Evolutionary conservation across 2,888 invertebrate species (phyloP), one percentile per base, ranked within the genome.

Genomic region (Micoletzkya japonica): DNA sequence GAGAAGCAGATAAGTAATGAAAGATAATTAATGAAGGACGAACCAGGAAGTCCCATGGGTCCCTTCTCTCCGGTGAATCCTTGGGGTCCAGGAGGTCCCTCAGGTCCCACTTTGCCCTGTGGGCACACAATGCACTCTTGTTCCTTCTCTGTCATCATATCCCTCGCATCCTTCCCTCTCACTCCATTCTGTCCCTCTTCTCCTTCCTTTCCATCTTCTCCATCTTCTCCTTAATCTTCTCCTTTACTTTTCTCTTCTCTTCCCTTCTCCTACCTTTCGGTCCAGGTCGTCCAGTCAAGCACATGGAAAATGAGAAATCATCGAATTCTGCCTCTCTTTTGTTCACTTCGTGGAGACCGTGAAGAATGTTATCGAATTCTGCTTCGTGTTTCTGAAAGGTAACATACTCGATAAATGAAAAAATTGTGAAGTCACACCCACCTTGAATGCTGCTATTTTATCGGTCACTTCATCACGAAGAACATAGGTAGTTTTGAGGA

Each of bases 101-200:
- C 74, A 2, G 77, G 78, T 64, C 79, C 78, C 7, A 72, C 66
- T 26, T 72, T 73, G 28, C 79, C 79, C 30, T 74, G 74, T 17
- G 79, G 79, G 61, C 79, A 79, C 4, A 81, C 73, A 24, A 83
- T 77, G 58, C 83, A 83, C 67, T 82, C 79, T 44, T 77, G 73
- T 56, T 81, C 81, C 54, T 81, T 77, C 72, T 83, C 82, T 44
- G 80, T 70, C 64, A 84, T 70, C 36, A 82, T 78, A 44, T 78
- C 77, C 17, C 78, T 69, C 0, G 82, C 83, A 69, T 83, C 83
- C 34, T 77, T 54, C 37, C 83, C 83, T 7, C 79, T 61, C 2
- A 70, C 54, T 52, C 81, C 81, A 50, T 77, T 70, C 6, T 72
- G 61, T 10, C 79, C 78, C 26, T 74, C 74, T 20, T 49, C 56